Base-by-base conservation (phyloP, 2,113 vertebrate genomes). In the Pungitius pungitius region DNA sequence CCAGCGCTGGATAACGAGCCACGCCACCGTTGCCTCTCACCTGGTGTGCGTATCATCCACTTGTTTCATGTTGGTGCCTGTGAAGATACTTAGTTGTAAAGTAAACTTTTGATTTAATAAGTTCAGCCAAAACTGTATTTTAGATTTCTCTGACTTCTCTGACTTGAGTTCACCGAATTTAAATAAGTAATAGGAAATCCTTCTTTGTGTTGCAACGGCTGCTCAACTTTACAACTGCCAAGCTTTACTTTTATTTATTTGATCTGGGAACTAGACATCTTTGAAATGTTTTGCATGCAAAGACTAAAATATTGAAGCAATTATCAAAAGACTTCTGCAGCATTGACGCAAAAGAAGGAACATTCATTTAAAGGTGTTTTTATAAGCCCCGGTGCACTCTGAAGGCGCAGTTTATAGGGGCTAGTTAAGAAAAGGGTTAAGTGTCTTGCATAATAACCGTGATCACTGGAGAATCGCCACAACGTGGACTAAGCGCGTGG, bases 381-480 rank as follows among this genome's bases (percentile, higher is more conserved):
- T 45, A 74, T n/a, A 47, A 64, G 63, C 59, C 54, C 14, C 66
- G n/a, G n/a, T n/a, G n/a, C n/a, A n/a, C 45, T n/a, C 20, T 51
- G 47, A n/a, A 40, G 37, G 45, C 18, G 10, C 18, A 20, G 47
- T 51, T 51, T 10, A 51, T 10, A 10, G 20, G 20, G 10, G 20
- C 20, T n/a, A n/a, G 2, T 51, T 51, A 35, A 35, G 33, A 35
- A 35, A n/a, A 11, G 49, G 49, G 49, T 51, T 51, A 11, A 22
- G 47, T 22, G n/a, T 22, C 45, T 47, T 47, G 18, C 8, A 69
- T 61, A 59, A 37, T 27, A 40, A 12, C 20, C 65, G 49, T 30
- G 51, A 81, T 81, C 39, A 57, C 54, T 76, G 43, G 39, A 78
- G 80, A 82, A 71, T 37, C 43, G 49, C 72, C 42, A 62, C 39